Conservation (phyloP, 2,113 vertebrate genomes). For the Bettongia penicillata region DNA sequence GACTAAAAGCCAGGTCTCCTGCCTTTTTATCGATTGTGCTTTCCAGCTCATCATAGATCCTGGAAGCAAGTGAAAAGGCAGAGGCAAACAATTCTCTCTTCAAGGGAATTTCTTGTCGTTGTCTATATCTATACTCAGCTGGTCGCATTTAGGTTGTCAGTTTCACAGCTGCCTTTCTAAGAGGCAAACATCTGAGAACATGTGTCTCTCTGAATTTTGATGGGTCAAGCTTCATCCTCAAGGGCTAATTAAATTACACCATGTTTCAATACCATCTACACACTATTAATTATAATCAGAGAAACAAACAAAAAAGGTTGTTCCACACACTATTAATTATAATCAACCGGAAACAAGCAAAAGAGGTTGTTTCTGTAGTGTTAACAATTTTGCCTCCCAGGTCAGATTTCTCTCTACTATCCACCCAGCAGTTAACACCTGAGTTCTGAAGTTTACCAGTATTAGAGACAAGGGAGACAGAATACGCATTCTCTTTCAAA, state of each 20-base stretch:
- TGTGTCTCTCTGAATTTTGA: conserved; percentile 34
- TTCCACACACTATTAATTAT: conserved; percentile 23
- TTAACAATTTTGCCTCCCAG: conserved; percentile 3
- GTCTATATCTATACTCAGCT: conserved; percentile 35
- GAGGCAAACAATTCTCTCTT: not conserved
- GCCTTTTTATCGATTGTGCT: not conserved
- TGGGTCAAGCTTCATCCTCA: not conserved
- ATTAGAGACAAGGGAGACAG: conserved; percentile 16
- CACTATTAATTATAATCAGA: conserved; percentile 18
- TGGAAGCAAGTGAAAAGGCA: not conserved
- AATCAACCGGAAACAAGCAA: conserved; percentile 1
- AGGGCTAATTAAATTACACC: conserved; percentile 65
- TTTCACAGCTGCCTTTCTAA: conserved; percentile 63
- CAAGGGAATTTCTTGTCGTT: conserved; percentile 19
- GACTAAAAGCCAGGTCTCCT: not conserved
- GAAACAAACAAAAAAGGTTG: not conserved
- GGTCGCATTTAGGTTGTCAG: conserved; percentile 42
- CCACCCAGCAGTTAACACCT: conserved; percentile 7
- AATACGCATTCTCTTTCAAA: not conserved
- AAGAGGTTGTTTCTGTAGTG: conserved; percentile 24
- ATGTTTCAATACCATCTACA: conserved; percentile 27
- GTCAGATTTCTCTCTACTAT: not conserved
- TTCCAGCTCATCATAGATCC: not conserved
- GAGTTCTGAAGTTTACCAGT: conserved; percentile 21
- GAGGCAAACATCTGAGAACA: conserved; percentile 47